Conservation (phyloP, 2,113 vertebrate species). For the Petrocephalus microphthalmus region DNA sequence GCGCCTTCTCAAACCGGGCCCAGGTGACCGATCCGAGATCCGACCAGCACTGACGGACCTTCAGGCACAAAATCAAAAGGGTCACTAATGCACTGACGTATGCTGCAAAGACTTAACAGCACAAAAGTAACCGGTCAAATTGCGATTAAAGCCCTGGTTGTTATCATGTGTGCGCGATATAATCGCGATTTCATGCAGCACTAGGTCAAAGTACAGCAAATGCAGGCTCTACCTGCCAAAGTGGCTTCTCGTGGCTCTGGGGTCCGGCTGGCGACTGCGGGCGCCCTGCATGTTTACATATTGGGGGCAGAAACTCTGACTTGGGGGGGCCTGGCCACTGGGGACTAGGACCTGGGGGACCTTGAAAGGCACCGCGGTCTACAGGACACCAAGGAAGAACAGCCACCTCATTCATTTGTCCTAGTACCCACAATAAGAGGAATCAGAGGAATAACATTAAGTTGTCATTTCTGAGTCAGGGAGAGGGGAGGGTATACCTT, state of each 20-base stretch:
- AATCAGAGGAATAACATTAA: neutral
- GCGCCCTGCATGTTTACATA: conserved; percentile 43
- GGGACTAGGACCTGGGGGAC: conserved; percentile 73
- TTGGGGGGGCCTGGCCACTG: conserved; percentile 45
- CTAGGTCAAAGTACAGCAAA: neutral
- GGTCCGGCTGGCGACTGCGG: conserved; percentile 50
- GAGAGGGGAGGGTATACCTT: conserved; percentile 50
- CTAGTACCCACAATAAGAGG: neutral
- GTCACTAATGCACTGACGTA: neutral
- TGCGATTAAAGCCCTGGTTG: neutral
- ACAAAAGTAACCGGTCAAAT: neutral
- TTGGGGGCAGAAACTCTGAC: conserved; percentile 41
- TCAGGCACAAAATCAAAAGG: neutral
- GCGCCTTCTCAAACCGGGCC: conserved; percentile 55
- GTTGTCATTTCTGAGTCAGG: neutral
- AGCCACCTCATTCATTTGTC: neutral
- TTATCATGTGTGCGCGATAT: neutral
- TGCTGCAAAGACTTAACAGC: neutral
- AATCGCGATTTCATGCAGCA: neutral
- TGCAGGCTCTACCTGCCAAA: conserved; percentile 63
- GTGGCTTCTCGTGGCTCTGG: conserved; percentile 45
- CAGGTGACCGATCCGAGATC: conserved; percentile 64
- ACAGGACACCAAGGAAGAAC: conserved; percentile 9
- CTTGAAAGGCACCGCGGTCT: conserved; percentile 74
- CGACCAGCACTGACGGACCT: conserved; percentile 70